Base-by-base conservation (phyloP, 1,140 invertebrate species). In the Papilio polyxenes region DNA sequence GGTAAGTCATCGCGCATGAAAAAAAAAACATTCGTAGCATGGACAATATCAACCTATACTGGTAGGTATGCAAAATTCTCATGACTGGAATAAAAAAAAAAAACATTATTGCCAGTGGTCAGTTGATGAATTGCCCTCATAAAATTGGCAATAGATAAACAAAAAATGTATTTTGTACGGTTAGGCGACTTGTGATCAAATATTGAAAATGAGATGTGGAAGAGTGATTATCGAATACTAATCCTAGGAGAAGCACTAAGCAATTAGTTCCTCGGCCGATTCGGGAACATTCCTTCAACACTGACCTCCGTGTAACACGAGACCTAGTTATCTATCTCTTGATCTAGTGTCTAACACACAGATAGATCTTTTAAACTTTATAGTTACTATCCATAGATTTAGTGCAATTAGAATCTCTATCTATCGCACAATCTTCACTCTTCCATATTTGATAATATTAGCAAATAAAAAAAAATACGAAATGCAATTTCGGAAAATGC, bases 131-230 rank as follows among this genome's bases (percentile, higher is more conserved):
- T 13, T 77, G 40, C 78, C 78, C 78, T 80, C 59, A 69, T 80
- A 23, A 69, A 80, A 80, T 80, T 80, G 59, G 88, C 88, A 82
- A 62, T 82, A 82, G 83, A 85, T 74, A 87, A 84, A 15, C 7
- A 84, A 80, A 56, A 84, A 82, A 86, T 82, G 78, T 59, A 86
- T 86, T 88, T 86, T 86, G 82, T 86, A 87, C 87, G 90, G 89
- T 89, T 89, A 86, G 90, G 92, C 91, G 89, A 89, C 82, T 90
- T 88, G 89, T 93, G 91, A 85, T 91, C 89, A 82, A 89, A 89
- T 90, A 90, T 90, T 92, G 89, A 89, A 87, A 86, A 87, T 85
- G 89, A 87, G 92, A 94, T 94, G 93, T 94, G 93, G 93, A 94
- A 94, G 93, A 94, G 93, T 94, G 91, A 93, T 92, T 86, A 86